Percentiles rank a stretch among this genome's conserved stretches.
These are phyloP conservation scores for Crenuchus spilurus DNA, from an alignment of 2,797 vertebrate species.

Conservation along the genomic window DNA sequence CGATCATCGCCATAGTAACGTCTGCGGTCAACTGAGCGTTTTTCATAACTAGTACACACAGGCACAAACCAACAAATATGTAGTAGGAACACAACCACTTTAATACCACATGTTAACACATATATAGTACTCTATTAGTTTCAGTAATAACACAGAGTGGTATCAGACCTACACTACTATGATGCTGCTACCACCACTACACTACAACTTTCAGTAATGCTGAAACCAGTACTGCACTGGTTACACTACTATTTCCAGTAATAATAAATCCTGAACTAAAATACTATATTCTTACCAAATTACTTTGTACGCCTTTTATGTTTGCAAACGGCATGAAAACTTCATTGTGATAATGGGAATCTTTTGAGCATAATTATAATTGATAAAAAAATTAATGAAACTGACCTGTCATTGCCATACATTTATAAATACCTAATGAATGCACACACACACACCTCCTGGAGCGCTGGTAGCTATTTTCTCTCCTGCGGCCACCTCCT, in stretches of 20 bases:
- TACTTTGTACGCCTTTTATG: too few species aligned
- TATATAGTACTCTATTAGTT: not conserved
- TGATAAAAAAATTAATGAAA: too few species aligned
- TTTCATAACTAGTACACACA: slow-evolving; percentile 7
- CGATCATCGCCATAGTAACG: slow-evolving; percentile 5
- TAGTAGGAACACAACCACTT: too few species aligned
- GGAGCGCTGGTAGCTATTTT: slow-evolving; percentile 1
- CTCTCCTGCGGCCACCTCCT: not conserved
- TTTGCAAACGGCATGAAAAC: too few species aligned
- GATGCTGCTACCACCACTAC: too few species aligned
- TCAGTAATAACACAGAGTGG: not conserved
- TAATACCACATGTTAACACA: not conserved
- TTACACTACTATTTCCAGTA: not conserved
- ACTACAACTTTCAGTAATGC: not conserved
- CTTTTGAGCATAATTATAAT: too few species aligned
- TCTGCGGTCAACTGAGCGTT: not conserved
- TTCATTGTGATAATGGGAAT: too few species aligned
- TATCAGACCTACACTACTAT: too few species aligned
- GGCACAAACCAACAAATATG: too few species aligned
- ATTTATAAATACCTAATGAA: too few species aligned
- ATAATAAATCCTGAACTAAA: not conserved
- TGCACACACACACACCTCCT: not conserved
- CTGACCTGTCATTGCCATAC: too few species aligned
- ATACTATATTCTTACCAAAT: too few species aligned
- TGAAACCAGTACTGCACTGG: not conserved